These are phyloP conservation scores for Lateolabrax maculatus DNA, from an alignment of 2,797 vertebrate species.

Conservation along the genomic window DNA sequence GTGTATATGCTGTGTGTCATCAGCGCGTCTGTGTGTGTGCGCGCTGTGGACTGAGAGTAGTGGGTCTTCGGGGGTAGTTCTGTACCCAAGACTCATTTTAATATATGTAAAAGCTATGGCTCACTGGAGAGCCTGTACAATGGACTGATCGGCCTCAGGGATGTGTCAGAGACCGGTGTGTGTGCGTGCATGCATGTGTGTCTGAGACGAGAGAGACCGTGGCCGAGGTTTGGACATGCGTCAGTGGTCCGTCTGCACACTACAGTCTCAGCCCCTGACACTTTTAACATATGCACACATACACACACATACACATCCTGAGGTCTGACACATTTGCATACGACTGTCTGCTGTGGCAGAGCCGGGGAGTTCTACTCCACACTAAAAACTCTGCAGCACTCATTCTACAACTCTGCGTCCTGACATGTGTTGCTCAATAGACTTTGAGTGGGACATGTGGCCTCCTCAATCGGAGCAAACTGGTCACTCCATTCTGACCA, in stretches of 20 bases:
- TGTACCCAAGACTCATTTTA: constrained; percentile 84
- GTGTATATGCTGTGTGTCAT: constrained; percentile 45
- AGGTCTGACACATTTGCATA: constrained; percentile 67
- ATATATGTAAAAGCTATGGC: constrained; percentile 88
- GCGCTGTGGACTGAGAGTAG: constrained; percentile 58
- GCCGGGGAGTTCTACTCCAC: constrained; percentile 35
- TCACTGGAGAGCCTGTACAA: constrained; percentile 82
- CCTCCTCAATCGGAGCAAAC: constrained; percentile 1
- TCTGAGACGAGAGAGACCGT: constrained; percentile 63
- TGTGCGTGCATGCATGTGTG: constrained; percentile 42
- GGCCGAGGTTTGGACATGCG: constrained; percentile 76
- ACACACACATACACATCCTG: constrained; percentile 20
- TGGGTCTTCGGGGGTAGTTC: constrained; percentile 66
- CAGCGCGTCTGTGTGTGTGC: constrained; percentile 17
- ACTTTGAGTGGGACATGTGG: constrained; percentile 5
- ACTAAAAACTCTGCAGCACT: constrained; percentile 28
- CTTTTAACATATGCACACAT: constrained; percentile 37
- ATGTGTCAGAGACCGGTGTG: constrained; percentile 79
- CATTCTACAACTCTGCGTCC: constrained; percentile 18
- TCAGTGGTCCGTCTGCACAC: constrained; percentile 66
- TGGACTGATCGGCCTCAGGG: constrained; percentile 84
- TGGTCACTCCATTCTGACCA: neutral
- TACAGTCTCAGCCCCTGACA: constrained; percentile 68
- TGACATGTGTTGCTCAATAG: constrained; percentile 30
- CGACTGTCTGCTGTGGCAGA: constrained; percentile 50